Percentiles rank a stretch among this genome's conserved stretches.
phyloP scores from a whole-genome alignment of 1,140 invertebrate species.

The Zaprionus camerounensis region DNA sequence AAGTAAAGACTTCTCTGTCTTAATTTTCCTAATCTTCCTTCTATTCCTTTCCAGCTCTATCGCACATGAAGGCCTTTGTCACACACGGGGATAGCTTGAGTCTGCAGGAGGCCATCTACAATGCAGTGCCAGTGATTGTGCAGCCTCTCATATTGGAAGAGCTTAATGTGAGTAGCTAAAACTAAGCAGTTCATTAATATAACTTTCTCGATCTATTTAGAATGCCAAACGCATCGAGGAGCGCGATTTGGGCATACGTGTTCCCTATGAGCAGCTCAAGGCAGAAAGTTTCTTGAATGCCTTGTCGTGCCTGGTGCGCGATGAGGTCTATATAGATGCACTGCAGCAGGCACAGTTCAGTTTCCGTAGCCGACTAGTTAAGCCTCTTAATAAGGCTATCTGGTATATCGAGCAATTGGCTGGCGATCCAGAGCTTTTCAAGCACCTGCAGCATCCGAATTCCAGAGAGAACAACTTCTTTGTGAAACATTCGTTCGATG shows the following conservation, averaged over 20 bases:
- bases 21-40: neutral
- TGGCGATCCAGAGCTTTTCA: conserved; percentile 53
- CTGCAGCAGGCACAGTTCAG: conserved; percentile 73
- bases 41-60: conserved; percentile 78
- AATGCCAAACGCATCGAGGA: conserved; percentile 68
- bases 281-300: conserved; percentile 1
- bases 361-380: conserved; percentile 85
- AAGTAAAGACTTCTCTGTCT: too few species aligned
- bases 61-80: conserved; percentile 85
- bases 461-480: conserved; percentile 33
- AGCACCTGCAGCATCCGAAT: conserved; percentile 28
- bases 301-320: conserved; percentile 33
- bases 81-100: conserved; percentile 87
- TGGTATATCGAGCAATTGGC: conserved; percentile 87
- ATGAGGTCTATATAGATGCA: neutral
- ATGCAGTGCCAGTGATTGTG: conserved; percentile 87
- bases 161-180: conserved; percentile 53
- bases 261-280: neutral
- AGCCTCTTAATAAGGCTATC: conserved; percentile 85
- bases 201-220: conserved; percentile 14
- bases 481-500: conserved; percentile 55
- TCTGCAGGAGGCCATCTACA: conserved; percentile 86
- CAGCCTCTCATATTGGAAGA: conserved; percentile 89
- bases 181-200: neutral
- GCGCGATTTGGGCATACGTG: conserved; percentile 47